Percentiles rank a stretch among this genome's conserved stretches.
Conservation (phyloP, 2,797 vertebrate genomes). For the Erethizon dorsatum region DNA sequence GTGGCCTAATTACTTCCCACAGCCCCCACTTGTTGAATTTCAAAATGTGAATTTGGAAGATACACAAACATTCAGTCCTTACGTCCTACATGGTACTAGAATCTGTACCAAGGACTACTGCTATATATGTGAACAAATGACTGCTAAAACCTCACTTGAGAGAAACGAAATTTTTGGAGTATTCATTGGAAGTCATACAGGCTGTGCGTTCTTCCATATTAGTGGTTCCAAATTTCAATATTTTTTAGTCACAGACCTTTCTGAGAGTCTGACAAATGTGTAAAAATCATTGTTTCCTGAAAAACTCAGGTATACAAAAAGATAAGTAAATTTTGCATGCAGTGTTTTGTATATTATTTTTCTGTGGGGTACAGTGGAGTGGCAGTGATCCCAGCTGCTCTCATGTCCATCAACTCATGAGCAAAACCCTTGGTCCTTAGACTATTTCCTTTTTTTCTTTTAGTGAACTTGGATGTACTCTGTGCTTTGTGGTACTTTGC, state of each 20-base stretch:
- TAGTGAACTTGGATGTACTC: background rate
- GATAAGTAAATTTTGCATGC: background rate
- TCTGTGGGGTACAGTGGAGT: background rate
- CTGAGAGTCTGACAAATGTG: conserved; percentile 40
- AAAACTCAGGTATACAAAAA: conserved; percentile 10
- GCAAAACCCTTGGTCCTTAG: background rate
- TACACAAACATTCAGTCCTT: background rate
- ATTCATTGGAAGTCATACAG: background rate
- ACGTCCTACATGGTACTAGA: background rate
- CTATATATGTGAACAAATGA: background rate
- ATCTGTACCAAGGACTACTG: background rate
- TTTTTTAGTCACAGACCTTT: background rate
- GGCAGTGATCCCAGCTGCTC: background rate
- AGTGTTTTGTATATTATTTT: background rate
- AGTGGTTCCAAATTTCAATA: background rate
- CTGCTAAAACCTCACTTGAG: background rate
- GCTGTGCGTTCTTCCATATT: background rate
- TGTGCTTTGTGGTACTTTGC: background rate
- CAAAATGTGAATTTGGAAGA: background rate
- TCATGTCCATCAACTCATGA: background rate
- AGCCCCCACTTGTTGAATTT: background rate
- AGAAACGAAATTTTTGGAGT: conserved; percentile 38
- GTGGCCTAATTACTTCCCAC: background rate
- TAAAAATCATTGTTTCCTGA: background rate
- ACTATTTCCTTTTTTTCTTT: background rate